Conservation (phyloP, 2,888 invertebrate species). For the Drymonia ruficornis region DNA sequence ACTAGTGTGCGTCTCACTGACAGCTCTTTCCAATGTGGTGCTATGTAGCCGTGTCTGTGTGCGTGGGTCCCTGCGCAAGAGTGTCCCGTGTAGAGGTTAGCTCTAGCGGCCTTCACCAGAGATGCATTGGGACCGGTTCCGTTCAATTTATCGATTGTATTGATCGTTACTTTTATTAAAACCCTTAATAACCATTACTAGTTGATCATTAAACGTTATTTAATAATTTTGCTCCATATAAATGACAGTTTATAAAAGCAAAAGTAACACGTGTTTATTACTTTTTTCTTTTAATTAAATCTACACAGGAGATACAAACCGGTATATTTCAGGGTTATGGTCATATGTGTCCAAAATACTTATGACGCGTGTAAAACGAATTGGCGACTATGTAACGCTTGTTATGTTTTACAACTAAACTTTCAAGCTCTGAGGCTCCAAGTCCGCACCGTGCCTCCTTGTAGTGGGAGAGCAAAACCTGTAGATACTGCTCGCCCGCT, state of each 20-base stretch:
- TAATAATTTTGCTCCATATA: constrained; percentile 10
- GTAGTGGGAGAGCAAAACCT: constrained; percentile 85
- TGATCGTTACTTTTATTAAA: constrained; percentile 43
- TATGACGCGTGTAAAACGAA: constrained; percentile 27
- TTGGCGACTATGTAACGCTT: constrained; percentile 61
- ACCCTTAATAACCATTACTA: constrained; percentile 9
- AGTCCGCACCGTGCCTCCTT: constrained; percentile 79
- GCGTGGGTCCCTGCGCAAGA: constrained; percentile 69
- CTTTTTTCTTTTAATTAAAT: constrained; percentile 20
- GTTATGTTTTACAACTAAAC: constrained; percentile 71
- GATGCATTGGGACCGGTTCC: constrained; percentile 74
- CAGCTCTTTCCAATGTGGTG: constrained; percentile 48
- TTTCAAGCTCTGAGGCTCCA: constrained; percentile 74
- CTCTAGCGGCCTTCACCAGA: constrained; percentile 81
- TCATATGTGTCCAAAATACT: constrained; percentile 25
- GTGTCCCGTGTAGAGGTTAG: constrained; percentile 72
- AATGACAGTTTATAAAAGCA: constrained; percentile 33
- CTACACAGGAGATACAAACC: constrained; percentile 27
- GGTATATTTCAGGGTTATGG: constrained; percentile 35
- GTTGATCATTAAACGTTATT: constrained; percentile 8
- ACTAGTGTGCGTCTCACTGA: constrained; percentile 47
- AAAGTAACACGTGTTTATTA: constrained; percentile 37
- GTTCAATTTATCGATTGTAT: constrained; percentile 60
- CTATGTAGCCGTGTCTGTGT: constrained; percentile 49
- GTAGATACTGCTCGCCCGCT: constrained; percentile 81